Evolutionary conservation across 2,113 vertebrate species (phyloP), one percentile per base, ranked within the genome.

Genomic region (Plestiodon gilberti): DNA sequence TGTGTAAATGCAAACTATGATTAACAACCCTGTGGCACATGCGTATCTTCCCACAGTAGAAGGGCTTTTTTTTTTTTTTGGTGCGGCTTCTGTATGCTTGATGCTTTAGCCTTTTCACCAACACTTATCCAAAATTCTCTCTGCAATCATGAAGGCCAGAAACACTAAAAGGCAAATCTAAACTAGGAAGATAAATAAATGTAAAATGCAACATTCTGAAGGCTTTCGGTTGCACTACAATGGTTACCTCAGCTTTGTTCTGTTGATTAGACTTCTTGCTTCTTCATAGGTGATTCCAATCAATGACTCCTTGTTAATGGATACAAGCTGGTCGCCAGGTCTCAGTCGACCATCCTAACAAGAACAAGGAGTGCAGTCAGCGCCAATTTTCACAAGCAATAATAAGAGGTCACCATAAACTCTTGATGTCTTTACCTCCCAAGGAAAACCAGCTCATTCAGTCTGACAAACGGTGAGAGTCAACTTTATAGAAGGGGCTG

Each of bases 281-380:
- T 99, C 98, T 94, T 99, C 98, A 57, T 98, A 97, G 43, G 98
- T 98, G 79, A 98, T 96, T 11, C 98, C 98, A 76, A 99, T 97
- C 95, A 99, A 93, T 14, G 98, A 98, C 92, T 99, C 98, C 87
- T 98, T 98, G 95, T 99, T 99, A 90, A 99, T 94, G 80, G 98
- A 99, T 77, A 99, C 96, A 64, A 99, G 97, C 89, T 98, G 98
- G 94, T 99, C 99, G 61, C 99, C 98, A 28, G 98, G 95, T 87
- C 96, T 97, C 92, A 99, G 91, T 89, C 98, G 95, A 85, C 99
- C 98, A 89, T 99, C 99, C 99, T 99, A 93, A 87, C 82, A 78
- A 74, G 74, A 93, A 85, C 14, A 92, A 73, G 76, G 6, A 90
- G 55, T 82, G 80, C 22, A 38, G 43, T 87, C 52, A 33, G 71